Evolutionary conservation across 2,888 invertebrate genomes (phyloP), one percentile per base, ranked within the genome.

Genomic region (Alloplasta piceator): DNA sequence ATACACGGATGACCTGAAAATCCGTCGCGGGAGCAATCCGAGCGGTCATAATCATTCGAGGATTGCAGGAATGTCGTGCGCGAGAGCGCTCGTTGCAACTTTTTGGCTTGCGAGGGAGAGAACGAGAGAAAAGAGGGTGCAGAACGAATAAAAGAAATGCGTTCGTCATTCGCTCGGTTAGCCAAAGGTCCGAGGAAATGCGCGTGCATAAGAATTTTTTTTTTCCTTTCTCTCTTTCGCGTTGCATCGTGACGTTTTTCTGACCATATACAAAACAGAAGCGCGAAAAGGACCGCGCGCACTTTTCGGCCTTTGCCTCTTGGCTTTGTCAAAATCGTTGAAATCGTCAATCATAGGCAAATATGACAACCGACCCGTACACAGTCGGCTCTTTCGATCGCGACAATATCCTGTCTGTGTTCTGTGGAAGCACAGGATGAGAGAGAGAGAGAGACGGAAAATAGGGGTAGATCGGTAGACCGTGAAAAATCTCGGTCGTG

Each of bases 331-430:
- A 16, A 16, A 55, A 66, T 70, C 78, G 76, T 77, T 75, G 78
- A 85, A 89, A 89, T 92, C 92, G 92, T 92, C 90, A 91, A 92
- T 92, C 92, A 92, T 92, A 92, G 85, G 89, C 90, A 92, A 92
- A 92, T 92, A 92, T 92, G 92, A 92, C 92, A 92, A 90, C 86
- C 90, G 90, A 90, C 76, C 12, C 26, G 26, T 26, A 26, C 85
- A 84, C 80, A 76, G 68, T 87, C 86, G 87, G 88, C 89, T 61
- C 26, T 64, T 73, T 67, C 63, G 58, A 66, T 56, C 73, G 12
- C 26, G 64, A 84, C 82, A 85, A 84, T 83, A 60, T 72, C 55
- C 52, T 26, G 58, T 55, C 39, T 67, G 26, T 38, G n/a, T 46
- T 12, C 26, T 39, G 41, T 43, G 52, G 14, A n/a, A 52, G 16